Percentiles rank a stretch among this genome's conserved stretches.
Evolutionary conservation across 2,113 vertebrate species (phyloP).

Genomic region (Elgaria multicarinata): DNA sequence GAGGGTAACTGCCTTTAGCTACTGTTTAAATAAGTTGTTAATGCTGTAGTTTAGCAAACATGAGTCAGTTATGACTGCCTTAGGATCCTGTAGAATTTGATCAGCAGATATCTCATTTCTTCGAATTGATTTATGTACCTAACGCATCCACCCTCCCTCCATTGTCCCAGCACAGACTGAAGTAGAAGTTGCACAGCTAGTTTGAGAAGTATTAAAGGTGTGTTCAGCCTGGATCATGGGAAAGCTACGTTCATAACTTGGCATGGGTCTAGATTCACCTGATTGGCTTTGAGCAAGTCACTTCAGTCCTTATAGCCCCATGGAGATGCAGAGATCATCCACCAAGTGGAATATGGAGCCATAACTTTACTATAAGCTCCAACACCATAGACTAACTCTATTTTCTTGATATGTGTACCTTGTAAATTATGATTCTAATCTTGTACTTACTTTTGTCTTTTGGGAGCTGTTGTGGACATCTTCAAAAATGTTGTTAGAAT

Average conservation of each 20-base stretch:
- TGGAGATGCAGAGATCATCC: neutral
- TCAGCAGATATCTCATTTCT: neutral
- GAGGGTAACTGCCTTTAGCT: neutral
- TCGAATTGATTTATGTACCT: neutral
- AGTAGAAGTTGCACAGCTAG: neutral
- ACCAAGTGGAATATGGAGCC: no score
- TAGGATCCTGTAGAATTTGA: neutral
- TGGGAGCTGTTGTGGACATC: no score
- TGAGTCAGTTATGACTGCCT: neutral
- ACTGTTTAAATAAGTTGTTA: neutral
- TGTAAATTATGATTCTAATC: no score
- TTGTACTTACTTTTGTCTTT: no score
- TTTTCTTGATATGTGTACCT: no score
- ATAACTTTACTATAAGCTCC: no score
- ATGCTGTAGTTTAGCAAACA: neutral
- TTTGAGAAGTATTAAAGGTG: neutral
- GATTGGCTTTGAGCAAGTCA: neutral
- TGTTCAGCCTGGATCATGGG: neutral
- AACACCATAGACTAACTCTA: no score
- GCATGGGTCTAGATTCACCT: neutral
- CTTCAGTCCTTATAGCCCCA: neutral
- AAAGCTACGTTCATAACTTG: neutral
- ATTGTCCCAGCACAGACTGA: neutral
- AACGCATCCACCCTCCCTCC: neutral
- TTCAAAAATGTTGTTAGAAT: no score